A percentile compares a stretch with the other conserved stretches of the same genome.
Evolutionary conservation across 1,140 invertebrate genomes (phyloP).

Genomic region (Triops longicaudatus): DNA sequence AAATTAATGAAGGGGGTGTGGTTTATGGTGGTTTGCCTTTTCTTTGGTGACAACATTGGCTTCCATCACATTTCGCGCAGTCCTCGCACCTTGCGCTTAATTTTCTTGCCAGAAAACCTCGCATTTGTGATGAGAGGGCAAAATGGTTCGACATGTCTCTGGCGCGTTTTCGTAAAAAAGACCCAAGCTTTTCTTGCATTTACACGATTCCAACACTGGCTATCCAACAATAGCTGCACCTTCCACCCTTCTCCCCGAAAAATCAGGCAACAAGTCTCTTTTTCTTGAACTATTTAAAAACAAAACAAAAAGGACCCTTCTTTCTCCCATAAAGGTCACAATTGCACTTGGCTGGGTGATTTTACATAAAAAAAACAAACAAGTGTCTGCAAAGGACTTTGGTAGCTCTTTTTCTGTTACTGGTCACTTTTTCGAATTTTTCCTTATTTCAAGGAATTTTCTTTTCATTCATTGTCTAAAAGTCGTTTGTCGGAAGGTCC

Average conservation of each 20-base stretch:
- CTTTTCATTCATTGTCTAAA: constrained; percentile 5
- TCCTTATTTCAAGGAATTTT: not conserved
- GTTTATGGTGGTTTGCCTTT: not conserved
- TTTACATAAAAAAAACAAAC: no score
- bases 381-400: not conserved
- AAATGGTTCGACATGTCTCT: no score
- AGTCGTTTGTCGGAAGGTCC: constrained; percentile 5
- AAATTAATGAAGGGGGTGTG: not conserved
- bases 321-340: not conserved
- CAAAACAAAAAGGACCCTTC: not conserved
- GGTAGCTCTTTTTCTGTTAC: not conserved
- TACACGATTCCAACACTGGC: no score
- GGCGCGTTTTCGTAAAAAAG: no score
- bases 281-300: not conserved
- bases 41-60: constrained; percentile 9
- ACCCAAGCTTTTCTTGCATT: no score
- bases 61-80: not conserved
- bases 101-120: not conserved
- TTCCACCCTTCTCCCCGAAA: no score
- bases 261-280: not conserved
- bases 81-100: not conserved
- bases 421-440: not conserved
- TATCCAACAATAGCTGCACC: no score
- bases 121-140: no score
- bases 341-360: constrained; percentile 2